A percentile compares a stretch with the other conserved stretches of the same genome.
Conservation (phyloP, 2,797 vertebrate species). For the Phoeniculus purpureus region DNA sequence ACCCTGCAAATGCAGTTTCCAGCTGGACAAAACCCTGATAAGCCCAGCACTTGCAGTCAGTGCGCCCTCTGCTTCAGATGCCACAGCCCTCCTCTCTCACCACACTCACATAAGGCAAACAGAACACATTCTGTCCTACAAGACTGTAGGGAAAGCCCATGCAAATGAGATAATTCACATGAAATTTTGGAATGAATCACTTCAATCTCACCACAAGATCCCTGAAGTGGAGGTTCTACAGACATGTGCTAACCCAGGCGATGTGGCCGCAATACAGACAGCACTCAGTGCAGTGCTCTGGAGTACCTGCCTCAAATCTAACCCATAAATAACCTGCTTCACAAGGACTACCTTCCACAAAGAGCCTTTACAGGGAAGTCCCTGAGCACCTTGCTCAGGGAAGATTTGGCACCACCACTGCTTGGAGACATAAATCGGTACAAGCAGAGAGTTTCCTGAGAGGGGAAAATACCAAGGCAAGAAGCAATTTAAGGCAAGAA, state of each 20-base stretch:
- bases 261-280: neutral
- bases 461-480: neutral
- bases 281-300: neutral
- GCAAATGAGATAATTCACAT: neutral
- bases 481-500: neutral
- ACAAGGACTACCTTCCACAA: neutral
- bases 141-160: neutral
- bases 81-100: neutral
- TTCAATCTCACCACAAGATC: neutral
- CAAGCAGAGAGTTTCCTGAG: neutral
- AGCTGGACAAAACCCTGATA: neutral
- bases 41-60: fast-evolving
- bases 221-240: neutral
- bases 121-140: neutral
- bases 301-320: neutral
- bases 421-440: neutral
- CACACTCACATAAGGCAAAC: neutral
- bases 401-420: neutral
- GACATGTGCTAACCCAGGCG: neutral
- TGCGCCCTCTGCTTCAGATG: neutral
- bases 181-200: neutral
- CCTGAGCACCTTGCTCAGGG: neutral
- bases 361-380: neutral
- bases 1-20: neutral
- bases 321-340: neutral